Conservation (phyloP, 2,888 invertebrate species). For the Agonopterix heracliana region DNA sequence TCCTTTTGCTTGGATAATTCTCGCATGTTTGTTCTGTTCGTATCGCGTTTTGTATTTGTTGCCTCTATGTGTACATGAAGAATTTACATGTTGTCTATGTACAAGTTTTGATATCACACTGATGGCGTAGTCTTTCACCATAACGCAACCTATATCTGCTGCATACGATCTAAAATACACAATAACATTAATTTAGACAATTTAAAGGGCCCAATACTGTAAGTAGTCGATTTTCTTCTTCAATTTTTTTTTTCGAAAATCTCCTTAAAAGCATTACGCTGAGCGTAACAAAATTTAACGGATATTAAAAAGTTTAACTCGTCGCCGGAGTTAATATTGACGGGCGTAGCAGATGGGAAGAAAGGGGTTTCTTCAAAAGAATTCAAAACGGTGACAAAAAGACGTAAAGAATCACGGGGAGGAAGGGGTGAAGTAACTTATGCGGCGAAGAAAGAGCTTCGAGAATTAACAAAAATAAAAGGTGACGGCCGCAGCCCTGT, state of each 20-base stretch:
- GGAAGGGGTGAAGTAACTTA: conserved; percentile 70
- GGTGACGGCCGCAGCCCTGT: conserved; percentile 69
- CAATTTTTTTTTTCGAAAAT: conserved; percentile 27
- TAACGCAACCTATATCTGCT: too few relatives aligned
- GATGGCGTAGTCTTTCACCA: too few relatives aligned
- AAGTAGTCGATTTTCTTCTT: conserved; percentile 20
- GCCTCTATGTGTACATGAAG: too few relatives aligned
- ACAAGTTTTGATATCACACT: too few relatives aligned
- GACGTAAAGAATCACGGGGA: conserved; percentile 71
- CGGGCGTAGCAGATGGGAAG: conserved; percentile 74
- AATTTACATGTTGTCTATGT: too few relatives aligned
- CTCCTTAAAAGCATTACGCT: conserved; percentile 57
- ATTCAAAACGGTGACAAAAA: conserved; percentile 75
- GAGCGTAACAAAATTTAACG: conserved; percentile 73
- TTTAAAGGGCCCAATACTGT: too few relatives aligned
- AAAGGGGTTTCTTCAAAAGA: conserved; percentile 72
- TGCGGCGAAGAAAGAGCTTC: conserved; percentile 71
- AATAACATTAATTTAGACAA: too few relatives aligned
- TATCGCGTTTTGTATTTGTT: too few relatives aligned
- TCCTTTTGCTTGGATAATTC: too few relatives aligned
- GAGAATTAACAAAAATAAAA: conserved; percentile 76
- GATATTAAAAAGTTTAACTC: conserved; percentile 77
- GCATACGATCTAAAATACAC: too few relatives aligned
- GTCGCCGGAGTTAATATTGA: conserved; percentile 73
- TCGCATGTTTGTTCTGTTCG: too few relatives aligned